phyloP scores from a whole-genome alignment of 2,888 invertebrate species.

The Diachrysia chrysitis region DNA sequence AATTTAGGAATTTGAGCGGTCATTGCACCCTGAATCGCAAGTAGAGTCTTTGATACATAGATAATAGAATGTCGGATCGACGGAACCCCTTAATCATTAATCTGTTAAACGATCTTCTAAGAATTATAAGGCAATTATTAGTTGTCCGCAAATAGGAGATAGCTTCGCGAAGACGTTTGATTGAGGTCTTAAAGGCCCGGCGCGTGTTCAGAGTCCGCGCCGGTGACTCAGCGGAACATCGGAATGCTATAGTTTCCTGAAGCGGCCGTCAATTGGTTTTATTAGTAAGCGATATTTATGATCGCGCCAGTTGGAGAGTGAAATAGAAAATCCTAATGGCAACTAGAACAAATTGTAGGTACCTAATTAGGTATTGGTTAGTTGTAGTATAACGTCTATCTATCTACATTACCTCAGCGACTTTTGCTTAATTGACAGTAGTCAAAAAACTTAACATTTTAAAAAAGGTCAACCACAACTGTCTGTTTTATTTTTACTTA shows the following conservation, averaged over 20 bases:
- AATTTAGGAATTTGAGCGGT: conserved; percentile 6
- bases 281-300: conserved; percentile 56
- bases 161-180: conserved; percentile 53
- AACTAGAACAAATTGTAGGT: no score
- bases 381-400: no score
- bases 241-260: conserved; percentile 84
- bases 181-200: conserved; percentile 49
- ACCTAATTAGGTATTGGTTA: no score
- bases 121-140: conserved; percentile 61
- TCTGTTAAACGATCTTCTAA: conserved; percentile 53
- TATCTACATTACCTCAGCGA: no score
- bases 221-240: conserved; percentile 65
- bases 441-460: no score
- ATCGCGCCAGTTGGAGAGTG: conserved; percentile 11
- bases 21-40: conserved; percentile 27
- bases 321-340: no score
- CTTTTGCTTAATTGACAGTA: no score
- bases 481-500: no score
- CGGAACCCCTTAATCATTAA: conserved; percentile 42
- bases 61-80: conserved; percentile 37
- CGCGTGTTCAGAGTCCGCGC: conserved; percentile 43
- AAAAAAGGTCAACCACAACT: no score
- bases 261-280: conserved; percentile 62
- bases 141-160: conserved; percentile 53
- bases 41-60: conserved; percentile 39